Conservation (phyloP, 2,888 invertebrate species). For the Caprella mutica region DNA sequence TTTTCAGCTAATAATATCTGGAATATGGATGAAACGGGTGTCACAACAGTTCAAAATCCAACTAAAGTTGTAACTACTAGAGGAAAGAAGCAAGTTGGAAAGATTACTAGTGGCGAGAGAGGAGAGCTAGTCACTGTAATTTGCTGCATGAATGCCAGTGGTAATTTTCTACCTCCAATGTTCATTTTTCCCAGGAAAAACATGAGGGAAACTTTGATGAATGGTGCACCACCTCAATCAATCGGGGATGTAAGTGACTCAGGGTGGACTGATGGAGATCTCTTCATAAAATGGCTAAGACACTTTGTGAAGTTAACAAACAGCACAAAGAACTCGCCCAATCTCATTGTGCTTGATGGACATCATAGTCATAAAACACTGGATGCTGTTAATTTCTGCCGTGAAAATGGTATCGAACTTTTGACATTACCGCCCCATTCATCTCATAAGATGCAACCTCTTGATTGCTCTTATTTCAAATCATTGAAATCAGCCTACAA, state of each 20-base stretch:
- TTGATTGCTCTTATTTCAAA: conserved; percentile 12
- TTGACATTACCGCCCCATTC: conserved; percentile 20
- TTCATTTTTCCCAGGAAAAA: conserved; percentile 43
- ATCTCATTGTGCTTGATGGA: conserved; percentile 14
- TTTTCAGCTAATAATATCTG: conserved; percentile 37
- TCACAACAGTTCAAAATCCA: conserved; percentile 41
- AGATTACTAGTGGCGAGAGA: conserved; percentile 40
- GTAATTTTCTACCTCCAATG: conserved; percentile 42
- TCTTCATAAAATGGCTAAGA: conserved; percentile 9
- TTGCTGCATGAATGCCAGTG: conserved; percentile 41
- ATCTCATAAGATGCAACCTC: conserved; percentile 20
- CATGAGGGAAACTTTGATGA: conserved; percentile 40
- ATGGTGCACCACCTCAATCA: conserved; percentile 41
- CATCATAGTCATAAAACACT: conserved; percentile 13
- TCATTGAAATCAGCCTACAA: conserved; percentile 12
- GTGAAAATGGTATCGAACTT: conserved; percentile 17
- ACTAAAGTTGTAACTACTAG: conserved; percentile 40
- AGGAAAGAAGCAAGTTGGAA: conserved; percentile 41
- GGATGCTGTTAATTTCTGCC: conserved; percentile 13
- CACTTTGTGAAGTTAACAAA: conserved; percentile 6
- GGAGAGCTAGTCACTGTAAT: conserved; percentile 39
- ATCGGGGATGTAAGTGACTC: conserved; percentile 30
- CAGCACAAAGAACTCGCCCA: background rate
- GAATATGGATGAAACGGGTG: conserved; percentile 43
- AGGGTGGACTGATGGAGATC: conserved; percentile 8